Base-by-base conservation (phyloP, 2,888 invertebrate species). In the Azorinus chamasolen region DNA sequence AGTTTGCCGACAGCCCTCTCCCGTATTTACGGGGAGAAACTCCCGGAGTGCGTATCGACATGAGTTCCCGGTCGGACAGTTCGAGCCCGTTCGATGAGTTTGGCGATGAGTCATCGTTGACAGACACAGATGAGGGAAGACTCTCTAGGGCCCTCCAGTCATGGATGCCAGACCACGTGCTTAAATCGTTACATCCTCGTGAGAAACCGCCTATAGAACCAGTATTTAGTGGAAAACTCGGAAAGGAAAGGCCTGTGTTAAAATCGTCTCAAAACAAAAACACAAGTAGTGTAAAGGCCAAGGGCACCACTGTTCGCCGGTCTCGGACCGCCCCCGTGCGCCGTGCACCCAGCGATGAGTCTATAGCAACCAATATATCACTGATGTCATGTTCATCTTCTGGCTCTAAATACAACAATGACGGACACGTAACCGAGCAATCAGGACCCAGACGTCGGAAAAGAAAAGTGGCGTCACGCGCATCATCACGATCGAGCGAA, bases 91-190 rank as follows among this genome's bases (percentile, higher is more conserved):
- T 53, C 43, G 61, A 58, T 45, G 80, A 73, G 18, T 72, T 70
- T 50, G 80, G 70, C 18, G 54, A 39, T 0, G 25, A 58, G 8
- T 16, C 43, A 32, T 32, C 50, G 18, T 25, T 24, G 12, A 50
- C 72, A 1, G 79, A 83, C 10, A 78, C 85, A 3, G 83, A 84
- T 24, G 88, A 88, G 61, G 86, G 83, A 2, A 64, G 86, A 12
- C 43, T 89, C 20, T 87, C 88, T 2, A 55, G 85, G 8, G 74
- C 84, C 6, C 65, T 89, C 41, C 85, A 86, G 37, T 62, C 80
- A 20, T 89, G 89, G 89, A 87, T 86, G 89, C 74, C 83, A 0
- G 82, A 85, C 39, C 86, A 89, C 55, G 68, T 62, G 2, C 81
- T 85, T 53, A 72, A 48, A 0, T 70, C 68, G 8, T 61, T 88